Conservation (phyloP, 1,140 invertebrate species). For the Babylonia areolata region DNA sequence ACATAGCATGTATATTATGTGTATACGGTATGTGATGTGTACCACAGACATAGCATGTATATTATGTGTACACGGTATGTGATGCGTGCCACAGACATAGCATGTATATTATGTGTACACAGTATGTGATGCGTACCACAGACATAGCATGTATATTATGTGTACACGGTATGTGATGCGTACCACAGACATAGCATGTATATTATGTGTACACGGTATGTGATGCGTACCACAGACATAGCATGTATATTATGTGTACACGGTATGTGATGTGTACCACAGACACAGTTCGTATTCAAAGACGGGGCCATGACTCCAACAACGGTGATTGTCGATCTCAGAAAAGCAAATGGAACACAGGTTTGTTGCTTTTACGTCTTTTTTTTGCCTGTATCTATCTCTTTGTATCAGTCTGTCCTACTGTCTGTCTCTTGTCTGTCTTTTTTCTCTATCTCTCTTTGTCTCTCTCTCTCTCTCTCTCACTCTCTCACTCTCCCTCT, state of each 20-base stretch:
- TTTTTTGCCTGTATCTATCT: background rate
- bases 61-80: no score
- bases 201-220: no score
- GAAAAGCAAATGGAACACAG: slow-evolving; percentile 80
- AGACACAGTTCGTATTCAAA: slow-evolving; percentile 86
- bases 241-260: no score
- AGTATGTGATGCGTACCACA: no score
- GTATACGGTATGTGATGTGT: no score
- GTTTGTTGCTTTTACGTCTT: background rate
- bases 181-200: no score
- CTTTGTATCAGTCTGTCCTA: background rate
- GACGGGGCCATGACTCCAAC: slow-evolving; percentile 93
- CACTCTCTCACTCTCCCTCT: background rate
- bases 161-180: no score
- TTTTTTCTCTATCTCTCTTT: background rate
- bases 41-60: no score
- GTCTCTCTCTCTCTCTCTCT: background rate
- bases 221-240: no score
- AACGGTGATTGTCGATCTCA: slow-evolving; percentile 89
- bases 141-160: background rate
- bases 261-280: slow-evolving; percentile 66
- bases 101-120: no score
- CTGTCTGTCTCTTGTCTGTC: background rate
- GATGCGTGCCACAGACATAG: no score
- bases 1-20: background rate